Conservation (phyloP, 2,888 invertebrate species). For the Gisinianus flammeolus region DNA sequence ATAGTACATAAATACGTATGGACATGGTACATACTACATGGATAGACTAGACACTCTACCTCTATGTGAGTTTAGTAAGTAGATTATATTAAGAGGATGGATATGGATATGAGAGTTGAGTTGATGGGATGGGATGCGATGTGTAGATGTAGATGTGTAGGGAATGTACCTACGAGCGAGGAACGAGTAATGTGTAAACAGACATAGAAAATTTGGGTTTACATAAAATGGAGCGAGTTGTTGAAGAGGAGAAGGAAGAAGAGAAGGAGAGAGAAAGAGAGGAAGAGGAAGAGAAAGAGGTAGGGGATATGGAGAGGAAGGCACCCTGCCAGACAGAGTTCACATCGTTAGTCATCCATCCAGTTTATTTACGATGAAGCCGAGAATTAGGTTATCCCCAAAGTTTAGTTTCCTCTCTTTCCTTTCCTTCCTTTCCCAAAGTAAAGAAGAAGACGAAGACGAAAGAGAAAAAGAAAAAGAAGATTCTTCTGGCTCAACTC, state of each 20-base stretch:
- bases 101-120: background rate
- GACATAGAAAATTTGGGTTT: background rate
- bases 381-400: conserved; percentile 34
- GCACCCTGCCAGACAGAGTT: conserved; percentile 40
- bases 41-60: background rate
- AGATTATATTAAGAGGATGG: background rate
- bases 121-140: background rate
- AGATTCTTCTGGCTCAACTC: background rate
- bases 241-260: conserved; percentile 4
- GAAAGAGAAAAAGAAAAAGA: conserved; percentile 22
- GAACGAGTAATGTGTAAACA: background rate
- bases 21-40: background rate
- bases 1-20: background rate
- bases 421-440: background rate
- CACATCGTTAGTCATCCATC: conserved; percentile 46
- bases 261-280: background rate
- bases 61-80: background rate
- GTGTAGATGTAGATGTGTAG: background rate
- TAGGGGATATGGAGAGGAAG: conserved; percentile 30
- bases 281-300: background rate
- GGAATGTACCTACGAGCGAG: background rate
- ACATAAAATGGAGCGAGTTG: background rate
- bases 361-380: conserved; percentile 44
- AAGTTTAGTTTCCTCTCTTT: conserved; percentile 22
- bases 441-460: background rate